These are phyloP conservation scores for Brachionus angularis DNA, from an alignment of 1,140 invertebrate species.

Conservation along the genomic window DNA sequence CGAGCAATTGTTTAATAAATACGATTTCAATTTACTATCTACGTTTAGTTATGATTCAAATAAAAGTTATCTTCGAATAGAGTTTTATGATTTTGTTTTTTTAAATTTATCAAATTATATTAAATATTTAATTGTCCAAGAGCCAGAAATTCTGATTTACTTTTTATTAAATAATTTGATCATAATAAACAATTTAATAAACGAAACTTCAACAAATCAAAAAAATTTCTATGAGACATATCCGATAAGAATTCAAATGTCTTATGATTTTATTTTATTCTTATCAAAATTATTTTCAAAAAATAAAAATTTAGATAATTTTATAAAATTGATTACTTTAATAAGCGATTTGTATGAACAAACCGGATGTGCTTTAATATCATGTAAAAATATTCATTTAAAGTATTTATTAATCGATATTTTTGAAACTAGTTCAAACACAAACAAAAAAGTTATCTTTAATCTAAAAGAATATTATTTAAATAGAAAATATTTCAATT, in stretches of 20 bases:
- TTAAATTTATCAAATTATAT: not conserved
- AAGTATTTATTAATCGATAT: not conserved
- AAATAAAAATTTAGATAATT: not conserved
- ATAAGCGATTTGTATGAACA: not conserved
- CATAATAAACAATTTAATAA: slow-evolving; percentile 2
- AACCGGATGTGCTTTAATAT: not conserved
- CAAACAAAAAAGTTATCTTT: not conserved
- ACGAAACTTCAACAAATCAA: slow-evolving; percentile 7
- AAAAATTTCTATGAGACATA: slow-evolving; percentile 7
- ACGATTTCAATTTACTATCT: not conserved
- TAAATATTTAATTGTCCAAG: not conserved
- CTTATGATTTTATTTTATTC: not conserved
- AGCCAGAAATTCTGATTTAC: not conserved
- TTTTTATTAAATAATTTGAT: slow-evolving; percentile 9
- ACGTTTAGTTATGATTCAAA: not conserved
- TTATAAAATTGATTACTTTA: slow-evolving; percentile 3
- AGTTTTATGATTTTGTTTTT: slow-evolving; percentile 17
- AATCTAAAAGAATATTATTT: not conserved
- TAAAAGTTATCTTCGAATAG: not conserved
- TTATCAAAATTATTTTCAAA: not conserved
- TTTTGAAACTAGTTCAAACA: not conserved
- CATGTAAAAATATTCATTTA: not conserved
- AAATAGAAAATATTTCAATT: not conserved
- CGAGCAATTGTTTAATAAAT: not conserved
- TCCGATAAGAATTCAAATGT: not conserved